A percentile compares a stretch with the other conserved stretches of the same genome.
Conservation (phyloP, 2,113 vertebrate species). For the Petroica traversi region DNA sequence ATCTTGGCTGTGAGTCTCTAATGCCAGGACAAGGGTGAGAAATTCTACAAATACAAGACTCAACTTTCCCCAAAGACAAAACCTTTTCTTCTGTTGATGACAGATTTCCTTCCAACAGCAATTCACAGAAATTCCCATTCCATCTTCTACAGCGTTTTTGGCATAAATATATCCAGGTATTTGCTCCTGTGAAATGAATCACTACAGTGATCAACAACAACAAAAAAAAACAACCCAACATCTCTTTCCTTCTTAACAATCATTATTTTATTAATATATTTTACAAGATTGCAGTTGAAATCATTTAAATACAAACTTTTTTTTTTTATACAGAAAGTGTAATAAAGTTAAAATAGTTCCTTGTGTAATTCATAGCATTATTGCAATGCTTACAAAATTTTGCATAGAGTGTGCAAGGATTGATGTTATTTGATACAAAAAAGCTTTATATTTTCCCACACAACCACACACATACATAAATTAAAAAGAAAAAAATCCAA, state of each 20-base stretch:
- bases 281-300: conserved; percentile 89
- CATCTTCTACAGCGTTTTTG: neutral
- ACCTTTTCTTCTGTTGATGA: neutral
- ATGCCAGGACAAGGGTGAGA: neutral
- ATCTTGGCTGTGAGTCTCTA: neutral
- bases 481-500: conserved; percentile 57
- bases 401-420: conserved; percentile 94
- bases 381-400: conserved; percentile 90
- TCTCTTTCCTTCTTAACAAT: conserved; percentile 77
- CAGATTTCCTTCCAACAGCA: neutral
- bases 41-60: neutral
- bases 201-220: neutral
- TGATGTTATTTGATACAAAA: conserved; percentile 78
- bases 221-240: neutral
- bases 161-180: neutral
- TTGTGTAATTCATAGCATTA: conserved; percentile 86
- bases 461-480: conserved; percentile 66
- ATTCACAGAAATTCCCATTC: neutral
- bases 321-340: conserved; percentile 90
- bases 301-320: conserved; percentile 92
- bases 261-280: conserved; percentile 92
- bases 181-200: neutral
- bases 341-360: conserved; percentile 91
- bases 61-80: neutral
- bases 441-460: conserved; percentile 73